phyloP scores from a whole-genome alignment of 2,797 vertebrate genomes.

The Podargus strigoides region DNA sequence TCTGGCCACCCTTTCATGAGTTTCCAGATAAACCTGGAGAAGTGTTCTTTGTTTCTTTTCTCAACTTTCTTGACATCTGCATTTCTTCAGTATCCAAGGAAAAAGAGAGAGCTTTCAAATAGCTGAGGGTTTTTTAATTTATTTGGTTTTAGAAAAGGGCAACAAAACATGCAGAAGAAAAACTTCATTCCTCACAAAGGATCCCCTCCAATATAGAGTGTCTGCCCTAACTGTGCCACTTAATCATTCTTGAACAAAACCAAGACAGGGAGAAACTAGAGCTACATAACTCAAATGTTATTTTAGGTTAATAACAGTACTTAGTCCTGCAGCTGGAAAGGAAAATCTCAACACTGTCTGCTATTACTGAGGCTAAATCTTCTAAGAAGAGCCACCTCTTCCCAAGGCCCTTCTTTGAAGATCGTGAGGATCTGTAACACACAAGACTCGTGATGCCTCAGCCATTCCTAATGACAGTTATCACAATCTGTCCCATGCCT shows the following conservation, averaged over 20 bases:
- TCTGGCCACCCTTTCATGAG: background rate
- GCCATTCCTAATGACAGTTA: background rate
- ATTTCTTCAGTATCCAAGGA: background rate
- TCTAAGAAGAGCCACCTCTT: background rate
- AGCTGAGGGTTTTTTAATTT: background rate
- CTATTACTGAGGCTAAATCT: background rate
- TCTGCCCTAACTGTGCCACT: background rate
- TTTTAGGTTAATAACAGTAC: background rate
- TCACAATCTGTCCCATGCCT: background rate
- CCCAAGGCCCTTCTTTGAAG: background rate
- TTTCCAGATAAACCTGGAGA: background rate
- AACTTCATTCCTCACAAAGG: background rate
- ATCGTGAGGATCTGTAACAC: background rate
- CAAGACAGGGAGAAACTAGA: background rate
- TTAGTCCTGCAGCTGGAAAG: background rate
- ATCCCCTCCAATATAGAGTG: background rate
- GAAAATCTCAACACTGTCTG: background rate
- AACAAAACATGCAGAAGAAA: background rate
- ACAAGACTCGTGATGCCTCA: background rate
- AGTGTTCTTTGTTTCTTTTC: background rate
- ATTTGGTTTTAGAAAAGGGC: background rate
- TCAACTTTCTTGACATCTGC: background rate
- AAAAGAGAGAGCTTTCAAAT: background rate
- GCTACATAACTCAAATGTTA: background rate
- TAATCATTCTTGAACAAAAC: background rate